phyloP scores from a whole-genome alignment of 1,140 invertebrate species.

The Philotrypesis tridentata region DNA sequence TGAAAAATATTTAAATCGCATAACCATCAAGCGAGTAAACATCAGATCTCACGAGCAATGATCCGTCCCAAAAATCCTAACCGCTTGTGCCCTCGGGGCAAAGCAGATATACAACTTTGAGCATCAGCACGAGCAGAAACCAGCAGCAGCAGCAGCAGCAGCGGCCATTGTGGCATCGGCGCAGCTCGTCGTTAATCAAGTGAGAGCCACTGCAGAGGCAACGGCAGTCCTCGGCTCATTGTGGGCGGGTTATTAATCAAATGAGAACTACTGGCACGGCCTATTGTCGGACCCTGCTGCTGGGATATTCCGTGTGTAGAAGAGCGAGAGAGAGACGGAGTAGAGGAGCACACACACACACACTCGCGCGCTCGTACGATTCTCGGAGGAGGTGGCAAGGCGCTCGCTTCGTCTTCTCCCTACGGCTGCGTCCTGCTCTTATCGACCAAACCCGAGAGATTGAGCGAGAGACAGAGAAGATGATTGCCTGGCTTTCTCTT shows the following conservation, averaged over 20 bases:
- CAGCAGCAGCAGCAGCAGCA: not conserved
- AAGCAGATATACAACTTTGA: not conserved
- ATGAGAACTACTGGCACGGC: slow-evolving; percentile 67
- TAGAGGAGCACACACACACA: not conserved
- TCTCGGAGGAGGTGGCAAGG: slow-evolving; percentile 5
- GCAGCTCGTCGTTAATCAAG: slow-evolving; percentile 60
- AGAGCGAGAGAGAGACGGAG: not conserved
- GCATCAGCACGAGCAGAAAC: not conserved
- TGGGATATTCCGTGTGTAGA: not conserved
- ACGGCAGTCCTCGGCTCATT: slow-evolving; percentile 53
- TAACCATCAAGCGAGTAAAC: not conserved
- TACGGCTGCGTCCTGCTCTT: not conserved
- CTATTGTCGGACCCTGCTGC: slow-evolving; percentile 58
- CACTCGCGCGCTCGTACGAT: not conserved
- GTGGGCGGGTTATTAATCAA: slow-evolving; percentile 70
- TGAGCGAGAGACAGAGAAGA: not conserved
- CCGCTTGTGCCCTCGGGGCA: not conserved
- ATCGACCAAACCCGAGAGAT: slow-evolving; percentile 2
- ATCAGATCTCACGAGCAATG: not conserved
- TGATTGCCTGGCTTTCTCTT: not conserved
- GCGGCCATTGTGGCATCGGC: slow-evolving; percentile 54
- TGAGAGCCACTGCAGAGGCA: slow-evolving; percentile 65
- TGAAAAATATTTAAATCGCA: no score
- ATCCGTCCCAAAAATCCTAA: not conserved
- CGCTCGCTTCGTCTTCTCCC: not conserved